Evolutionary conservation across 2,797 vertebrate genomes (phyloP).

Genomic region (Enteromius argenteus): DNA sequence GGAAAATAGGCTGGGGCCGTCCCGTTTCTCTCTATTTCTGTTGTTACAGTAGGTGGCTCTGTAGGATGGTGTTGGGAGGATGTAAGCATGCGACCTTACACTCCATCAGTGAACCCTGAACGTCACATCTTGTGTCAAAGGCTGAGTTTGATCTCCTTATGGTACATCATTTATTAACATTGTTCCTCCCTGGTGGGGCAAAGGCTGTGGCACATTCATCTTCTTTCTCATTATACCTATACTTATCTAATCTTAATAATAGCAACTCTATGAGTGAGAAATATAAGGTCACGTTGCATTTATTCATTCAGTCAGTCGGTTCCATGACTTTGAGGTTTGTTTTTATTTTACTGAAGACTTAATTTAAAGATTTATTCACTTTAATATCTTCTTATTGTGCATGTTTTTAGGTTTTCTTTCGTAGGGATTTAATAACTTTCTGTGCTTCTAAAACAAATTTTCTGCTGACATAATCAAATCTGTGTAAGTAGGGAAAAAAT

Average conservation of each 20-base stretch:
- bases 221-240: constrained; percentile 24
- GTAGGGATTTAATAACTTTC: constrained; percentile 17
- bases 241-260: constrained; percentile 44
- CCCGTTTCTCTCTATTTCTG: not conserved
- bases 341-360: not conserved
- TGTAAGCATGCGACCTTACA: constrained; percentile 28
- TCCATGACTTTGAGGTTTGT: not conserved
- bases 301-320: not conserved
- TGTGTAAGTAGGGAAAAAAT: not conserved
- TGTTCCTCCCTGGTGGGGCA: constrained; percentile 13
- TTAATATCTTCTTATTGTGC: constrained; percentile 1
- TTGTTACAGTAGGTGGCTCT: constrained; percentile 21
- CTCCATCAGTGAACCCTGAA: not conserved
- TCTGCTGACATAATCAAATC: not conserved
- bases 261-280: constrained; percentile 5
- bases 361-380: constrained; percentile 9
- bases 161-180: constrained; percentile 31
- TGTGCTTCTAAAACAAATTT: not conserved
- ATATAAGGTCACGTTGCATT: not conserved
- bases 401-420: constrained; percentile 4
- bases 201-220: constrained; percentile 33
- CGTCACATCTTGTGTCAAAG: constrained; percentile 15
- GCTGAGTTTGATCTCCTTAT: constrained; percentile 13
- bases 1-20: constrained; percentile 31
- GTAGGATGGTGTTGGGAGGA: constrained; percentile 14